Conservation (phyloP, 37 sponge, comb jelly and placozoan species). For the Cliona cf. orientalis region DNA sequence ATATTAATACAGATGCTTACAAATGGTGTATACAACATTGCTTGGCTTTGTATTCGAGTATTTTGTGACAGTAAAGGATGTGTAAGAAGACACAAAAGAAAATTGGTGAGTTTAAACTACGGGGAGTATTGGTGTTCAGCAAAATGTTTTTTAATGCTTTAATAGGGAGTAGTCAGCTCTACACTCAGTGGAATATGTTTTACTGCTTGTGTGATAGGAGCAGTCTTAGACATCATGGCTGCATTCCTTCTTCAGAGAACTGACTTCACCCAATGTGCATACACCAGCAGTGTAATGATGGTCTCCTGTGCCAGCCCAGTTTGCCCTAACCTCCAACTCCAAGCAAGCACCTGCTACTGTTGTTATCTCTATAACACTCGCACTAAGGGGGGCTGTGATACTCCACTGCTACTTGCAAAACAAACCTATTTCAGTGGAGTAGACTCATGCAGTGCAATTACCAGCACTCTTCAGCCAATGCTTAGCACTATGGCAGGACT, state of each 20-base stretch:
- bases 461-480: background rate
- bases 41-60: background rate
- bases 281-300: background rate
- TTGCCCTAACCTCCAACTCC: slow-evolving; percentile 9
- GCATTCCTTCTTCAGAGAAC: slow-evolving; percentile 2
- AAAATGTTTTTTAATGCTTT: background rate
- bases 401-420: slow-evolving; percentile 11
- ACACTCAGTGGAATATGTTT: background rate
- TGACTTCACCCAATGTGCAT: slow-evolving; percentile 14
- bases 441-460: slow-evolving; percentile 10
- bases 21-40: background rate
- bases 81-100: background rate
- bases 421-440: slow-evolving; percentile 27
- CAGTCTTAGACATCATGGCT: slow-evolving; percentile 11
- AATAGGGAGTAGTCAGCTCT: background rate
- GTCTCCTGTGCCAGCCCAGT: background rate
- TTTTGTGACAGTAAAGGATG: background rate
- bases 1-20: background rate
- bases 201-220: background rate
- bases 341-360: slow-evolving; percentile 45
- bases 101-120: slow-evolving; percentile 14
- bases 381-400: slow-evolving; percentile 3
- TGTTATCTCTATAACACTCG: slow-evolving; percentile 19
- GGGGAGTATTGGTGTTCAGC: no score
- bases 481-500: background rate